phyloP scores from a whole-genome alignment of 2,797 vertebrate species.

The Oophaga sylvatica region DNA sequence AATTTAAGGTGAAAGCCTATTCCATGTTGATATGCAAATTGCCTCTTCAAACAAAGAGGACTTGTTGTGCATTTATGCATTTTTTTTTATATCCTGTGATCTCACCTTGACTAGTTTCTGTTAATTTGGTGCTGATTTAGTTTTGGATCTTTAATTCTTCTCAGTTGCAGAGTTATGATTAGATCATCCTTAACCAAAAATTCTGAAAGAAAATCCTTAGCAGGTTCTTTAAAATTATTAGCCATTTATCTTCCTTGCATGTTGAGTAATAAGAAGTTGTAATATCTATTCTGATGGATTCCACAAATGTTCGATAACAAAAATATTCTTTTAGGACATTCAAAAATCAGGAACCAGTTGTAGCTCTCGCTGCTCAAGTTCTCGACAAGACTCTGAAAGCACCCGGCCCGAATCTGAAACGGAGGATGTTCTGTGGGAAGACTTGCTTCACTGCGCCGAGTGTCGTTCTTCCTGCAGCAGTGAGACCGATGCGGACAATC shows the following conservation, averaged over 20 bases:
- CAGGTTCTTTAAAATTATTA: background rate
- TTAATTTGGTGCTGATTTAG: too few relatives aligned
- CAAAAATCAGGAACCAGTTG: slow-evolving; percentile 94
- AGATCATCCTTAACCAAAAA: background rate
- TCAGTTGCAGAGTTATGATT: background rate
- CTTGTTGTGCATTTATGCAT: too few relatives aligned
- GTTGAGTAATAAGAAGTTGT: background rate
- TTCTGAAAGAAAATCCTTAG: background rate
- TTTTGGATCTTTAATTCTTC: too few relatives aligned
- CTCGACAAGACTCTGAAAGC: slow-evolving; percentile 94
- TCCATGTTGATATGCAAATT: too few relatives aligned
- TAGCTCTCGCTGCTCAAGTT: slow-evolving; percentile 93
- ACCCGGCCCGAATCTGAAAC: slow-evolving; percentile 94
- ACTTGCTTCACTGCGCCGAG: slow-evolving; percentile 95
- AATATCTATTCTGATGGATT: background rate
- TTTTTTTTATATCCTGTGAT: too few relatives aligned
- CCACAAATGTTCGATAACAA: slow-evolving; percentile 3
- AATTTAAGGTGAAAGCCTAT: too few relatives aligned
- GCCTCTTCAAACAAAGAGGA: too few relatives aligned
- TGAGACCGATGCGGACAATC: slow-evolving; percentile 90
- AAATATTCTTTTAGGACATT: slow-evolving; percentile 81
- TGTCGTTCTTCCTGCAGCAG: slow-evolving; percentile 92
- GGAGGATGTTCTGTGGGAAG: slow-evolving; percentile 96
- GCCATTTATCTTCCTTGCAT: background rate
- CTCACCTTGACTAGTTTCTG: too few relatives aligned